Conservation (phyloP, 2,113 vertebrate genomes). For the Otolemur garnettii region DNA sequence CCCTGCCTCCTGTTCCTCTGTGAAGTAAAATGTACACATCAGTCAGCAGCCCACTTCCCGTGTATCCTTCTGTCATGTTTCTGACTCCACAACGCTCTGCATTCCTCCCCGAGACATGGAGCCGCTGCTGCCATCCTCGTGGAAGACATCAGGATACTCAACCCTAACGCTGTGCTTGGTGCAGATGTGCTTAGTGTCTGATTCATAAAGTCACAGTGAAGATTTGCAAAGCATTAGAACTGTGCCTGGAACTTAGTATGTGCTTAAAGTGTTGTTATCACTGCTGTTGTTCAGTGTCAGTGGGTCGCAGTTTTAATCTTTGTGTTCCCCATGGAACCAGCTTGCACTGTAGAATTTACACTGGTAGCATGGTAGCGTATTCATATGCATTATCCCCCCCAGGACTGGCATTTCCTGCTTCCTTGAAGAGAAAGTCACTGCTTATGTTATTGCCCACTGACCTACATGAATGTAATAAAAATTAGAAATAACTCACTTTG, state of each 20-base stretch:
- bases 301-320: not conserved
- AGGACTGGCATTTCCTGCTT: not conserved
- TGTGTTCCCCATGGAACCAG: not conserved
- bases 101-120: not conserved
- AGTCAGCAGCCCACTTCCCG: not conserved
- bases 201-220: not conserved
- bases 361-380: not conserved
- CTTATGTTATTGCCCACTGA: not conserved
- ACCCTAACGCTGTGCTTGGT: not conserved
- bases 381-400: accelerated
- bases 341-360: not conserved
- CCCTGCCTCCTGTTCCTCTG: not conserved
- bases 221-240: not conserved
- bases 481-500: slow-evolving; percentile 1
- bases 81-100: not conserved
- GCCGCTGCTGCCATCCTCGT: not conserved
- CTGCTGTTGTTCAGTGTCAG: not conserved
- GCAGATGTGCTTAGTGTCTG: not conserved
- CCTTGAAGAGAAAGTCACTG: not conserved
- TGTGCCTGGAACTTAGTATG: not conserved
- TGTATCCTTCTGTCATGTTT: not conserved
- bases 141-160: accelerated
- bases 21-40: not conserved
- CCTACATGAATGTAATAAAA: not conserved
- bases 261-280: not conserved